Conservation (phyloP, 2,888 invertebrate genomes). For the Danaus chrysippus region DNA sequence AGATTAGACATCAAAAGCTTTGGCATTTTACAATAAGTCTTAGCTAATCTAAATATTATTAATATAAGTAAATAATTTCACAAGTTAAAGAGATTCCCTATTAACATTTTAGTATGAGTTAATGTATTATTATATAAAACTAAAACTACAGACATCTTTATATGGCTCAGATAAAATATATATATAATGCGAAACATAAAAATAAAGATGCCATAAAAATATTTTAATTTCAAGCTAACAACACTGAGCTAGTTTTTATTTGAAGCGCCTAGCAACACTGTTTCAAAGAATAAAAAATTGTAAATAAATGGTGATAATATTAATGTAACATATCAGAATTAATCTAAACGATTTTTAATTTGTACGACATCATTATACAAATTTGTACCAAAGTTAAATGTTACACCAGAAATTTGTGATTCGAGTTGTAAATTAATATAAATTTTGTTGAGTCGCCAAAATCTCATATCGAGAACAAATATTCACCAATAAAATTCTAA, state of each 20-base stretch:
- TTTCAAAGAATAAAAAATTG: too few species aligned
- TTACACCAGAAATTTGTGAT: too few species aligned
- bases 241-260: slow-evolving; percentile 3
- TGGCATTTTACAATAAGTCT: slow-evolving; percentile 22
- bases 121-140: slow-evolving; percentile 1
- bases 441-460: too few species aligned
- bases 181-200: not conserved
- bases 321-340: too few species aligned
- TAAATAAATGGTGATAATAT: too few species aligned
- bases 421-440: too few species aligned
- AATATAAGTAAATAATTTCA: slow-evolving; percentile 18
- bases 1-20: slow-evolving; percentile 20
- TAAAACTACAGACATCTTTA: slow-evolving; percentile 8
- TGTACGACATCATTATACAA: too few species aligned
- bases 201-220: not conserved
- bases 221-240: not conserved
- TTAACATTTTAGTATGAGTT: slow-evolving; percentile 16
- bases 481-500: not conserved
- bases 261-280: too few species aligned
- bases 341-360: too few species aligned
- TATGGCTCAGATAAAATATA: slow-evolving; percentile 15
- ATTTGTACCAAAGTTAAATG: too few species aligned
- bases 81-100: slow-evolving; percentile 20
- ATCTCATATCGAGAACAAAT: not conserved
- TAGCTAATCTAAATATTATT: slow-evolving; percentile 17